Base-by-base conservation (phyloP, 2,797 vertebrate genomes). In the Cheirogaleus major region DNA sequence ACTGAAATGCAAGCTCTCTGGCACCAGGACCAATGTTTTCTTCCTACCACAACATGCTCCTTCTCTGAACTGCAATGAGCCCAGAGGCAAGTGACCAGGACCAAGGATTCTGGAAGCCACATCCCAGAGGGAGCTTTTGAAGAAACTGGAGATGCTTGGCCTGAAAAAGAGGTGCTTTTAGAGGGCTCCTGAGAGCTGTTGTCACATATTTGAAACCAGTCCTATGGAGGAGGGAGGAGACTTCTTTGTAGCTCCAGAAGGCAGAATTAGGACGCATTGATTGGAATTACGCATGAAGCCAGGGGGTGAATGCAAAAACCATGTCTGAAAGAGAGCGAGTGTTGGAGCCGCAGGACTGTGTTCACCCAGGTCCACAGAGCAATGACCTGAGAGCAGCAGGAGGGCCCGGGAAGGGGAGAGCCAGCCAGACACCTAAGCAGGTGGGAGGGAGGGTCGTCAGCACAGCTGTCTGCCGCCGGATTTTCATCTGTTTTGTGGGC, bases 181-280 rank as follows among this genome's bases (percentile, higher is more conserved):
- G 89, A 76, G 13, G 70, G 30, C 15, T 5, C 5, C 10, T 89
- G 41, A 50, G 41, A 48, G 50, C 61, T 55, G 4, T 63, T 55
- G 10, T 52, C 57, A 91, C 75, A 67, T 89, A 93, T 79, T 83
- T 55, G 38, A 92, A 91, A 94, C 65, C 22, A 38, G 61, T 81
- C 30, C 6, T 5, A 22, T 43, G 23, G 65, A 93, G 78, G 61
- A 93, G 11, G 52, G 14, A 55, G 27, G 50, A 52, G 9, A 85
- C n/a, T 67, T 83, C 70, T 84, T 88, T 67, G 67, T 14, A 50
- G 32, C 55, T 87, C 38, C 22, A 13, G 57, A 35, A 52, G 63
- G 63, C 45, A 59, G 93, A 89, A 73, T 67, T 63, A 63, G 48
- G 72, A 63, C 3, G 41, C 59, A 78, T 23, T 48, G 43, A 59